Evolutionary conservation across 2,113 vertebrate genomes (phyloP).

Genomic region (Eulacestoma nigropectus): DNA sequence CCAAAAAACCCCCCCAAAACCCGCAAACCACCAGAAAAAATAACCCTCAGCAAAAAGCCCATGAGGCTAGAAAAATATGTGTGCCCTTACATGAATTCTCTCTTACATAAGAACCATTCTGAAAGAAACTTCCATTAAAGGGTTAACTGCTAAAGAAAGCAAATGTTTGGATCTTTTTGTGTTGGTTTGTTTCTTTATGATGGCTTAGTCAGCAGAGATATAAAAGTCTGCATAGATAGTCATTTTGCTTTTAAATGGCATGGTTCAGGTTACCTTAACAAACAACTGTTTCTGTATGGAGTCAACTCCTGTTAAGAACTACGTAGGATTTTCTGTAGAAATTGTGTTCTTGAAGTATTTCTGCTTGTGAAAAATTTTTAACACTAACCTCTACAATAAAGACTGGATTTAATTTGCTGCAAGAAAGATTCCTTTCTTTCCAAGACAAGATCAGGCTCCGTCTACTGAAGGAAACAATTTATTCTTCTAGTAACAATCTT

Average conservation of each 20-base stretch:
- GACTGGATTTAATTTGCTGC: background rate
- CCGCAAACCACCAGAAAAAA: background rate
- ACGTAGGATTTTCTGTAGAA: background rate
- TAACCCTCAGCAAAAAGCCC: accelerated
- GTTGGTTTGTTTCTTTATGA: background rate
- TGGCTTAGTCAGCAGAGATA: background rate
- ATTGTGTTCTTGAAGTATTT: background rate
- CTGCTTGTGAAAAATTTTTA: background rate
- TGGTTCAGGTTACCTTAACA: background rate
- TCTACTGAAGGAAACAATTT: background rate
- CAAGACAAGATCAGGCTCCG: background rate
- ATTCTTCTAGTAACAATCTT: background rate
- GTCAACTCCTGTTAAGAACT: background rate
- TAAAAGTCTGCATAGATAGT: background rate
- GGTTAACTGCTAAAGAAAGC: background rate
- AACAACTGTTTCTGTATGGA: background rate
- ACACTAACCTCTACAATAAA: background rate
- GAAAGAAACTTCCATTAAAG: background rate
- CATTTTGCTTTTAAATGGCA: background rate
- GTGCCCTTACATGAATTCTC: background rate
- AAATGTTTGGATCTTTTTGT: background rate
- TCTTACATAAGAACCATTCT: background rate
- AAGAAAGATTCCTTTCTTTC: background rate
- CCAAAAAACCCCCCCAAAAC: too few relatives aligned
- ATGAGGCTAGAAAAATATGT: background rate